Evolutionary conservation across 2,797 vertebrate species (phyloP).

Genomic region (Halcyon badia): DNA sequence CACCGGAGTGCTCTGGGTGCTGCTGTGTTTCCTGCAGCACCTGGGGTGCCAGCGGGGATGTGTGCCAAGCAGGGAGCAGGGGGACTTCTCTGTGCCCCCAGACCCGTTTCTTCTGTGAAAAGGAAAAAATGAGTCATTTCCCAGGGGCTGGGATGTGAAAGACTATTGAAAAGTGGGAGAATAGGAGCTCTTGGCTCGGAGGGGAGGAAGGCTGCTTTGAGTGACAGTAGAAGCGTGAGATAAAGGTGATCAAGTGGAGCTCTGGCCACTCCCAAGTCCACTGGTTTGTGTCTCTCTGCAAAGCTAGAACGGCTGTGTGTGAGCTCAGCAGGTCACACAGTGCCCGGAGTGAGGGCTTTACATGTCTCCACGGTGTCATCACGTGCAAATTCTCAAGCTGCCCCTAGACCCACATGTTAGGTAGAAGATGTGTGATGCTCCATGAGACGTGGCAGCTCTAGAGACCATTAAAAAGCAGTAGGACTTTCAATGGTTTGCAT

Average conservation of each 20-base stretch:
- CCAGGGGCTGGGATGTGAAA: neutral
- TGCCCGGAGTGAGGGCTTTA: neutral
- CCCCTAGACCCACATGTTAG: fast-evolving
- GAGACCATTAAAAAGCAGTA: neutral
- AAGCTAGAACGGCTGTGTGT: too few species aligned
- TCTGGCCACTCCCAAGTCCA: neutral
- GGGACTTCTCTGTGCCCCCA: neutral
- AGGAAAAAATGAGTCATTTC: neutral
- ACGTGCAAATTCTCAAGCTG: neutral
- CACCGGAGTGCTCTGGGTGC: neutral
- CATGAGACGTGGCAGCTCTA: neutral
- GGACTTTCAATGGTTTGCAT: neutral
- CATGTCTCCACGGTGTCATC: fast-evolving
- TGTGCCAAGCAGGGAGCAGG: neutral
- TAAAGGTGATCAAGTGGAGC: neutral
- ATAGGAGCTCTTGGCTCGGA: neutral
- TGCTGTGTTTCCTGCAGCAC: neutral
- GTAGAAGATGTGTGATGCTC: neutral
- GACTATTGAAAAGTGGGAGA: neutral
- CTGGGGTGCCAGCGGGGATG: neutral
- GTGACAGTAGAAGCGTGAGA: neutral
- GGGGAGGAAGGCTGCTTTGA: neutral
- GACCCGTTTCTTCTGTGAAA: neutral
- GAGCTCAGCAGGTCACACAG: neutral
- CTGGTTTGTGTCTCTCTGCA: neutral